phyloP scores from a whole-genome alignment of 64 coral and sea anemone genomes.

The Actinia tenebrosa region DNA sequence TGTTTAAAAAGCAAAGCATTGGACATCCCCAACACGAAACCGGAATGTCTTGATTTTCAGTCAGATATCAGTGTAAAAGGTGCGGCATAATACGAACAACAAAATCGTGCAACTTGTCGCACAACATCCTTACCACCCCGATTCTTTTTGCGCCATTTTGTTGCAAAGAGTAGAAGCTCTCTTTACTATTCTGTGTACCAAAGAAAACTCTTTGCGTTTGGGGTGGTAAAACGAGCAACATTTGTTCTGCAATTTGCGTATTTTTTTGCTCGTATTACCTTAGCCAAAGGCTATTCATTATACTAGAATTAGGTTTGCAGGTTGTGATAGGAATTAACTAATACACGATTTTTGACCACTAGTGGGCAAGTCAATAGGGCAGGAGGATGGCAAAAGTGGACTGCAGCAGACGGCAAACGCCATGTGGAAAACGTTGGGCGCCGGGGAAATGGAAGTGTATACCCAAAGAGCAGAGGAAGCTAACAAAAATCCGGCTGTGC shows the following conservation, averaged over 20 bases:
- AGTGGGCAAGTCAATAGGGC: background rate
- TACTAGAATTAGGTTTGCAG: background rate
- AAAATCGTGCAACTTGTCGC: background rate
- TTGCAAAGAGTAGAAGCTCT: background rate
- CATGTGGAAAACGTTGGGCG: background rate
- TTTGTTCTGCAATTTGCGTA: no score
- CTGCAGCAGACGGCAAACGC: no score
- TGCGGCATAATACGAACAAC: background rate
- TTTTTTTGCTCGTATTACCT: background rate
- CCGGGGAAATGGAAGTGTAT: background rate
- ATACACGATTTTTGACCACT: background rate
- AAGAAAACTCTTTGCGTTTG: background rate
- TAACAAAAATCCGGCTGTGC: background rate
- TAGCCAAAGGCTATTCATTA: no score
- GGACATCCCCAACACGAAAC: background rate
- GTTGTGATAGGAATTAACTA: background rate
- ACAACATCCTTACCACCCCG: background rate
- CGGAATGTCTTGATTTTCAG: background rate
- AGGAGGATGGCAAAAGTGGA: background rate
- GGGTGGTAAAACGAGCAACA: no score
- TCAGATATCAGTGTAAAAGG: conserved; percentile 3
- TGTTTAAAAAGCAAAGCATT: background rate
- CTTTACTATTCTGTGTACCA: background rate
- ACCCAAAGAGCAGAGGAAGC: background rate
- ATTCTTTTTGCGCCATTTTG: background rate